Evolutionary conservation across 2,797 vertebrate species (phyloP).

Genomic region (Capromys pilorides): DNA sequence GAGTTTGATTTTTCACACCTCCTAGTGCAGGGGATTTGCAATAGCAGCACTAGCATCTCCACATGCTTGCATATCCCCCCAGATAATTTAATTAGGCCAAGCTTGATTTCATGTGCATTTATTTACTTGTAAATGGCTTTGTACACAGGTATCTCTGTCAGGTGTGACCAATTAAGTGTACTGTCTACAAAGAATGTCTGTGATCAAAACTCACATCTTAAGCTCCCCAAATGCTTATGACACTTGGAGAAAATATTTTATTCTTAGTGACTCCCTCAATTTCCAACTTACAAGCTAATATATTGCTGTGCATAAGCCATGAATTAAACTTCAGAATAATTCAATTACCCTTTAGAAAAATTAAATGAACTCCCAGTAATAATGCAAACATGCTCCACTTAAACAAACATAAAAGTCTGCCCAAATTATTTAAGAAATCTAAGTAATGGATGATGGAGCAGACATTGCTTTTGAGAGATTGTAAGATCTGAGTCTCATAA

Average conservation of each 20-base stretch:
- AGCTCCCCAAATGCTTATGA: constrained; percentile 65
- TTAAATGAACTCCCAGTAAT: constrained; percentile 71
- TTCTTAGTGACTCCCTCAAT: constrained; percentile 68
- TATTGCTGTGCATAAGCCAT: constrained; percentile 66
- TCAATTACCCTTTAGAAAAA: constrained; percentile 76
- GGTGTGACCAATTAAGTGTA: constrained; percentile 64
- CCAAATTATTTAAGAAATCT: constrained; percentile 74
- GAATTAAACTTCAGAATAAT: constrained; percentile 74
- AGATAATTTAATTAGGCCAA: constrained; percentile 57
- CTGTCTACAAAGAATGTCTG: constrained; percentile 63
- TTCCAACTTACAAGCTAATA: constrained; percentile 74
- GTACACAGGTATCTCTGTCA: constrained; percentile 60
- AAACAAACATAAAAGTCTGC: constrained; percentile 67
- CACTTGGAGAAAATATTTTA: constrained; percentile 66
- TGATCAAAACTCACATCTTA: constrained; percentile 76
- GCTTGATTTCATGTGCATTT: constrained; percentile 12
- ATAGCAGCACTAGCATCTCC: neutral
- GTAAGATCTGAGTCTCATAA: neutral
- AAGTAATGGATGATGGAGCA: constrained; percentile 49
- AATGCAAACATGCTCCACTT: constrained; percentile 73
- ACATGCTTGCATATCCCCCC: neutral
- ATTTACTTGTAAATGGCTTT: constrained; percentile 37
- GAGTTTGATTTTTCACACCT: neutral
- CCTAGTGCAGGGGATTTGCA: constrained; percentile 8
- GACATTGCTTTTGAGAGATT: constrained; percentile 2